Evolutionary conservation across 2,113 vertebrate species (phyloP).

Genomic region (Dissostichus mawsoni): DNA sequence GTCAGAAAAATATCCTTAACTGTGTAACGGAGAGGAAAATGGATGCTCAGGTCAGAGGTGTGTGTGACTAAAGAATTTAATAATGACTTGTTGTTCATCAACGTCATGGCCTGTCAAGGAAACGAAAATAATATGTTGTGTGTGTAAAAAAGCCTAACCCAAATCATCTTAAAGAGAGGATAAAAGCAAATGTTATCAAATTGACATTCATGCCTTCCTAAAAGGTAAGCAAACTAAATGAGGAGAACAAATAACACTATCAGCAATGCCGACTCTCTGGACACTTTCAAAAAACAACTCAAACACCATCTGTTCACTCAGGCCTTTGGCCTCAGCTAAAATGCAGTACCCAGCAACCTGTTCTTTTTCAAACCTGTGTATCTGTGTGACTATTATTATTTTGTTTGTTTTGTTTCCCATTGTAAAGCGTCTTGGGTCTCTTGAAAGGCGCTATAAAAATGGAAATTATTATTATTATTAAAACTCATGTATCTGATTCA

Average conservation of each 20-base stretch:
- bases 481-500: background rate
- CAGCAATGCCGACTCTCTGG: no score
- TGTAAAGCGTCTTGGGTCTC: no score
- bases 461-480: no score
- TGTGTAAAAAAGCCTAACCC: background rate
- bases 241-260: background rate
- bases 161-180: slow-evolving; percentile 24
- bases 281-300: no score
- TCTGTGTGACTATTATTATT: no score
- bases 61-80: background rate
- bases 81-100: slow-evolving; percentile 15
- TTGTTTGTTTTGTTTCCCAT: no score
- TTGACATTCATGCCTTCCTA: background rate
- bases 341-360: no score
- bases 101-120: slow-evolving; percentile 17
- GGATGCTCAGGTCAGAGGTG: background rate
- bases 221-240: background rate
- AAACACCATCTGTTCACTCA: no score
- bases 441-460: no score
- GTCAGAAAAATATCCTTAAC: background rate
- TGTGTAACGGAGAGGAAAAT: background rate
- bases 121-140: slow-evolving; percentile 10
- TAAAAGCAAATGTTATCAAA: slow-evolving; percentile 8
- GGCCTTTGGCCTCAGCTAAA: no score
- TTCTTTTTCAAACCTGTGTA: no score